These are phyloP conservation scores for Adoxophyes honmai DNA, from an alignment of 1,140 invertebrate species.

Conservation along the genomic window DNA sequence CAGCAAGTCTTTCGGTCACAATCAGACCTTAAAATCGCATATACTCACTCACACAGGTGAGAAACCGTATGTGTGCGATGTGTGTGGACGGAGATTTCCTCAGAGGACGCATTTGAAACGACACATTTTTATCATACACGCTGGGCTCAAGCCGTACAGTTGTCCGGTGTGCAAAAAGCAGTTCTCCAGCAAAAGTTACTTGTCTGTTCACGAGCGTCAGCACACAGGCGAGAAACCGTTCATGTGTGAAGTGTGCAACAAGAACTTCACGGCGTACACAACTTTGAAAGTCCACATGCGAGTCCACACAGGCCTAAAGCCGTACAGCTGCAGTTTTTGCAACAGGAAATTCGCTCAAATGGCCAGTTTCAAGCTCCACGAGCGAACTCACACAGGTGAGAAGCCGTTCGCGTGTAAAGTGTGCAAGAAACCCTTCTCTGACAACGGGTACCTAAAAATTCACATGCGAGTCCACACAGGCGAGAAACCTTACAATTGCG, in stretches of 20 bases:
- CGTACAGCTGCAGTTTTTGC: slow-evolving; percentile 87
- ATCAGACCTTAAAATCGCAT: slow-evolving; percentile 87
- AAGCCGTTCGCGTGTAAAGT: slow-evolving; percentile 93
- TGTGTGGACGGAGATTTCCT: slow-evolving; percentile 90
- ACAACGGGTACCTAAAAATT: slow-evolving; percentile 65
- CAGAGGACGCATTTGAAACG: slow-evolving; percentile 87
- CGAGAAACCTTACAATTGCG: slow-evolving; percentile 61
- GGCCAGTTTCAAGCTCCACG: slow-evolving; percentile 87
- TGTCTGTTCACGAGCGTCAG: slow-evolving; percentile 72
- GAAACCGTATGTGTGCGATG: slow-evolving; percentile 91
- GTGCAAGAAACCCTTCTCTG: slow-evolving; percentile 82
- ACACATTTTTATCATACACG: slow-evolving; percentile 89
- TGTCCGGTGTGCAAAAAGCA: slow-evolving; percentile 93
- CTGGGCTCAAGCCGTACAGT: slow-evolving; percentile 89
- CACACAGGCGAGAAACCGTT: slow-evolving; percentile 80
- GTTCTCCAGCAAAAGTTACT: slow-evolving; percentile 84
- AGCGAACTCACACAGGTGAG: slow-evolving; percentile 89
- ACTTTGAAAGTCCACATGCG: slow-evolving; percentile 80
- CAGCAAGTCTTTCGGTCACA: slow-evolving; percentile 85
- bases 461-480: slow-evolving; percentile 72
- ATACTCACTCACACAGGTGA: slow-evolving; percentile 90
- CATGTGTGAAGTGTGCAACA: slow-evolving; percentile 71
- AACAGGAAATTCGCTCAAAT: slow-evolving; percentile 86
- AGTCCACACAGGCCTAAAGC: slow-evolving; percentile 79
- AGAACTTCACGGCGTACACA: slow-evolving; percentile 69